phyloP scores from a whole-genome alignment of 2,797 vertebrate genomes.

The Oreortyx pictus region DNA sequence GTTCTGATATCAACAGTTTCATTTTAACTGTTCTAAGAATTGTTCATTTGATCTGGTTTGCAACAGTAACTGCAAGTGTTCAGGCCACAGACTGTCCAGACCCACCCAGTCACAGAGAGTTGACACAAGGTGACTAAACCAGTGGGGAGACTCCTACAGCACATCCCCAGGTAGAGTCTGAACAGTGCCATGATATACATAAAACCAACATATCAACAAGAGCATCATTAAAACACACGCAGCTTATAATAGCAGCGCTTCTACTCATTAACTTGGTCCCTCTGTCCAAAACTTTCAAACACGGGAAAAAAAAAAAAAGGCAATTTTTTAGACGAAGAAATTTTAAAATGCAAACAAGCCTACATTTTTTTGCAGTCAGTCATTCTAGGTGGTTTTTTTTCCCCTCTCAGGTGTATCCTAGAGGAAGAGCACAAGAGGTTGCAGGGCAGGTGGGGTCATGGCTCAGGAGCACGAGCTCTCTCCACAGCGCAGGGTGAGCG shows the following conservation, averaged over 20 bases:
- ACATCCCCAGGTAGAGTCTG: background rate
- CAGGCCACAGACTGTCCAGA: background rate
- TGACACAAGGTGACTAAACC: rapidly evolving
- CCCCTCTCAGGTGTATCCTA: no score
- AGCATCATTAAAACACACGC: background rate
- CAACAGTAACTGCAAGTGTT: background rate
- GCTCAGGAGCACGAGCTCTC: background rate
- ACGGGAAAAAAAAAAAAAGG: background rate
- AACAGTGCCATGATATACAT: rapidly evolving
- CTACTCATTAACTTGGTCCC: background rate
- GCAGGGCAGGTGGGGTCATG: background rate
- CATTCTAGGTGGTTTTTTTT: background rate
- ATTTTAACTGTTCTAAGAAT: background rate
- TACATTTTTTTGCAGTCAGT: background rate
- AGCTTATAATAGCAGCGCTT: background rate
- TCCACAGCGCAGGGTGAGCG: constrained; percentile 12
- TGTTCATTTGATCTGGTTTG: background rate
- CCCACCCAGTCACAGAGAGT: rapidly evolving
- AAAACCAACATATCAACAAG: background rate
- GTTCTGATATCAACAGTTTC: background rate
- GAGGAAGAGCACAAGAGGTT: background rate
- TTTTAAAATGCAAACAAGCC: background rate
- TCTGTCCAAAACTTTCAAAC: background rate
- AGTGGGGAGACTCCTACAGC: background rate
- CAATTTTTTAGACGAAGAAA: background rate